Evolutionary conservation across 2,113 vertebrate genomes (phyloP).

Genomic region (Myotis davidii): DNA sequence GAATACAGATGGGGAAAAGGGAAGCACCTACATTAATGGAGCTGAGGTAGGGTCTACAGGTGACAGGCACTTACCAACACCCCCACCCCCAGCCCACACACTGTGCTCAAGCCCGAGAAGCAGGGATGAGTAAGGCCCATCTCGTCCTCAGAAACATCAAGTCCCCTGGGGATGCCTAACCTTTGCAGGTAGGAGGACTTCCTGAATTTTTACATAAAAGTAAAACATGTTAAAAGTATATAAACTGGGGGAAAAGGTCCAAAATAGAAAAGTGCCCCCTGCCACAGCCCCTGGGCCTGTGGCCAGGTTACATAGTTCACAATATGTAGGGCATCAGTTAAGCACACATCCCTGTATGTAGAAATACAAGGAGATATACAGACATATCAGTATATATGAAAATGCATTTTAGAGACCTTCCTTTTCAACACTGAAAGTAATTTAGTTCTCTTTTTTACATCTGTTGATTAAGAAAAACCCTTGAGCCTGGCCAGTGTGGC

Average conservation of each 20-base stretch:
- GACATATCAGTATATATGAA: accelerated
- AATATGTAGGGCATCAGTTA: not conserved
- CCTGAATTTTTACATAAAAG: not conserved
- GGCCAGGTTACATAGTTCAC: not conserved
- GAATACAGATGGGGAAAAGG: not conserved
- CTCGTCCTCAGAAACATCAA: not conserved
- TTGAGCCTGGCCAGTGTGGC: too few species aligned
- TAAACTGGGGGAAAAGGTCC: not conserved
- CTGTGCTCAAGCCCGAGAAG: not conserved
- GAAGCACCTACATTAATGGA: accelerated
- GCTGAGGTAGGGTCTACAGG: not conserved
- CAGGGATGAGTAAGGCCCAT: not conserved
- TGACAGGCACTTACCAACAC: accelerated
- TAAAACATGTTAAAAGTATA: not conserved
- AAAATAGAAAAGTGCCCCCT: not conserved
- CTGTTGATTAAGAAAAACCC: not conserved
- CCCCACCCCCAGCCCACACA: too few species aligned
- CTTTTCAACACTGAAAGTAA: not conserved
- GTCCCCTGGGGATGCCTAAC: not conserved
- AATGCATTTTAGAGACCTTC: not conserved
- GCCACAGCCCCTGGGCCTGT: not conserved
- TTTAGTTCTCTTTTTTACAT: not conserved
- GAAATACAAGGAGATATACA: accelerated
- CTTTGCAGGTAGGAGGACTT: not conserved
- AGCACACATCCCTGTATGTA: not conserved